Base-by-base conservation (phyloP, 2,888 invertebrate species). In the Limnephilus rhombicus region DNA sequence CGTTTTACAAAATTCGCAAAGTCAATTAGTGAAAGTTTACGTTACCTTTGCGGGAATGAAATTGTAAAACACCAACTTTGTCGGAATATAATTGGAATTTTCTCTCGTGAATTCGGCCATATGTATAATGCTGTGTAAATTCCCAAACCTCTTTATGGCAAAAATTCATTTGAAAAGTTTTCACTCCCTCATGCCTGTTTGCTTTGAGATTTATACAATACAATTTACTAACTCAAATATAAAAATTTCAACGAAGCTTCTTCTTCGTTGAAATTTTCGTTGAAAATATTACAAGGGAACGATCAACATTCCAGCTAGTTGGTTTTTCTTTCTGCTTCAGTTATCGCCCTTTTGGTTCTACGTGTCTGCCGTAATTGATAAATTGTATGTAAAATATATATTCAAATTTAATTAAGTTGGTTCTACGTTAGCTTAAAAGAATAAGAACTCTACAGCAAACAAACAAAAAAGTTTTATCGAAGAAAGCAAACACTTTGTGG, bases 1-100 rank as follows among this genome's bases (percentile, higher is more conserved):
- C 86, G 45, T 86, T 86, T 49, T 85, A 29, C 49, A 29, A 86
- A 86, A n/a, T 86, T 86, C 86, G 45, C 49, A 86, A 86, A 86
- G 86, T 86, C 86, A 86, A 86, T 86, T 86, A 86, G 86, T 86
- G 86, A 86, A 86, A 86, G 86, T 86, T 86, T 86, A 86, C 86
- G 86, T 86, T 86, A 86, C 86, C 86, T 86, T 86, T 86, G 86
- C 45, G 86, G 45, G 41, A 45, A 49, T 45, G 86, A 86, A 86
- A 86, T 86, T 86, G 86, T 86, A 49, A 86, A 86, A 86, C 86
- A 45, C 24, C 45, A 45, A 41, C 85, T 86, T 45, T 29, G 86
- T n/a, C 41, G 86, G n/a, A 45, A 29, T 86, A 45, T 86, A 86
- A 86, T 86, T 86, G 86, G 86, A 86, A 86, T 86, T 49, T 86